A percentile compares a stretch with the other conserved stretches of the same genome.
phyloP scores from a whole-genome alignment of 2,113 vertebrate species.

The Vimba vimba region DNA sequence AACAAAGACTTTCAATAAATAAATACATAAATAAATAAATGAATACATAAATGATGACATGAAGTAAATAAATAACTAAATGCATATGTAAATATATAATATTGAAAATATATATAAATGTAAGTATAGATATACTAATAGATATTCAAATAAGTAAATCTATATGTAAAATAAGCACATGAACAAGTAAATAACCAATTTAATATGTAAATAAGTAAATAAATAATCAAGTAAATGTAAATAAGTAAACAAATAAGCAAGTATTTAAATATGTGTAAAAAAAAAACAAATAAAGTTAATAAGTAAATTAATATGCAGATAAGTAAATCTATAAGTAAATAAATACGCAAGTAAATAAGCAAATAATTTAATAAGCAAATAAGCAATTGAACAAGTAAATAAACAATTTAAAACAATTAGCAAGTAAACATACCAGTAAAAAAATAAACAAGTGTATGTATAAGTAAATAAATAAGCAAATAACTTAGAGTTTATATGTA shows the following conservation, averaged over 20 bases:
- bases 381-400: background rate
- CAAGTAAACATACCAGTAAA: background rate
- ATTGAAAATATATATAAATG: no score
- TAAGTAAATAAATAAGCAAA: background rate
- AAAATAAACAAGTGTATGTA: background rate
- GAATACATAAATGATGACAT: no score
- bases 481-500: no score
- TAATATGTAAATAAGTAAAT: background rate
- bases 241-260: background rate
- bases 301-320: no score
- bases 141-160: background rate
- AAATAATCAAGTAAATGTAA: background rate
- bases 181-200: no score
- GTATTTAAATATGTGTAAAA: no score
- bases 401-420: background rate
- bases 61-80: background rate
- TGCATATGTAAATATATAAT: background rate
- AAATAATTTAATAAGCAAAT: background rate
- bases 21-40: no score
- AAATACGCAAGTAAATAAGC: no score
- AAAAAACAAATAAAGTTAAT: no score
- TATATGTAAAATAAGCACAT: background rate
- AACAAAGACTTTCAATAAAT: no score
- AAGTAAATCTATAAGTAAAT: background rate
- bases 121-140: no score